These are phyloP conservation scores for Syrrhaptes paradoxus DNA, from an alignment of 2,113 vertebrate genomes.

Conservation along the genomic window DNA sequence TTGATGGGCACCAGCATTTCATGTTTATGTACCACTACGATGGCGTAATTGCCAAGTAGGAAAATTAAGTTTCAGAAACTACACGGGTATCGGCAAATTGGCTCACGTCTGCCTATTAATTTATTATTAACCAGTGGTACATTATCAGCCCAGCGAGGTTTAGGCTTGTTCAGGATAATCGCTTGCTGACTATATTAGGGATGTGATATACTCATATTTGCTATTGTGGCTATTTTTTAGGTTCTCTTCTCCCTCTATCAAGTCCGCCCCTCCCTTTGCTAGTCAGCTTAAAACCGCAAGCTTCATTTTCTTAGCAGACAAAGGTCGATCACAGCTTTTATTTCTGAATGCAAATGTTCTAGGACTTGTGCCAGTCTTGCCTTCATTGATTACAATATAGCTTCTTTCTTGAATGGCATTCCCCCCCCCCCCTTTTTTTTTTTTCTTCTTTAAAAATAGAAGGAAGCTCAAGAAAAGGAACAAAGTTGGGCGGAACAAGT, in stretches of 20 bases:
- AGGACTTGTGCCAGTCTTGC: conserved; percentile 66
- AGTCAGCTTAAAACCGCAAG: conserved; percentile 51
- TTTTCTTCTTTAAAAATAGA: neutral
- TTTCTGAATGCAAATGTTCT: conserved; percentile 70
- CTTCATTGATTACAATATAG: conserved; percentile 58
- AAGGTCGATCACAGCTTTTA: conserved; percentile 67
- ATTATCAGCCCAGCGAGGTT: neutral
- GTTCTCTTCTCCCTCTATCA: neutral
- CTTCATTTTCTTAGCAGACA: conserved; percentile 62
- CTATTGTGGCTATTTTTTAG: conserved; percentile 24
- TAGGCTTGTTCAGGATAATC: neutral
- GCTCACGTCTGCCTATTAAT: neutral
- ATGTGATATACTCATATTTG: conserved; percentile 18
- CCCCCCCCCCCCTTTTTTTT: neutral
- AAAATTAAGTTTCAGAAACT: conserved; percentile 52
- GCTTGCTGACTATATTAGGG: neutral
- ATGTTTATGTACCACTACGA: neutral
- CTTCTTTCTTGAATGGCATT: conserved; percentile 37
- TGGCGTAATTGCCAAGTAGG: neutral
- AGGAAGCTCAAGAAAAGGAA: neutral
- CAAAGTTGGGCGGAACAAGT: conserved; percentile 21
- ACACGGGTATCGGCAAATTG: neutral
- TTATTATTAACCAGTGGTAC: neutral
- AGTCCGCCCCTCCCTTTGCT: conserved; percentile 46
- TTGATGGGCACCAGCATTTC: neutral